Conservation (phyloP, 2,888 invertebrate species). For the Pantelozetes paolii region DNA sequence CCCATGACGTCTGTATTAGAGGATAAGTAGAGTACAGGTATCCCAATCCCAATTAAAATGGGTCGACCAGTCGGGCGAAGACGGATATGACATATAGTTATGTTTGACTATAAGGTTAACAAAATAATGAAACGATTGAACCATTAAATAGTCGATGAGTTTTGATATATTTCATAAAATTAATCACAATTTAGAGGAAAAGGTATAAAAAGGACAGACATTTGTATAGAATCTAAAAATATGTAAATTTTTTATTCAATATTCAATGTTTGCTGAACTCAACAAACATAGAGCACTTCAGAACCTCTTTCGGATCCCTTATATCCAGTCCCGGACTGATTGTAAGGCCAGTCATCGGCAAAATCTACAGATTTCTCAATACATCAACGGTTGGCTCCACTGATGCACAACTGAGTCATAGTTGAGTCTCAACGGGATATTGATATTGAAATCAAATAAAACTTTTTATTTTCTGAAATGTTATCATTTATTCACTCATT, state of each 20-base stretch:
- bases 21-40: constrained; percentile 2
- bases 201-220: not conserved
- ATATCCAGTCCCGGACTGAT: too few relatives aligned
- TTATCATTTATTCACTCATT: constrained; percentile 11
- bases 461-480: not conserved
- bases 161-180: constrained; percentile 18
- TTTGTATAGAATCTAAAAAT: not conserved
- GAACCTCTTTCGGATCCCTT: not conserved
- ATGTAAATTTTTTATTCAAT: constrained; percentile 5
- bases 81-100: constrained; percentile 11
- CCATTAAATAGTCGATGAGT: constrained; percentile 13
- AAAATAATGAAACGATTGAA: constrained; percentile 7
- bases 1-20: not conserved
- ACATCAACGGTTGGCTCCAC: constrained; percentile 7
- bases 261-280: constrained; percentile 18
- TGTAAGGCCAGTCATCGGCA: not conserved
- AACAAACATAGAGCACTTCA: not conserved
- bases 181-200: constrained; percentile 1
- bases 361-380: constrained; percentile 22
- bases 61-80: not conserved
- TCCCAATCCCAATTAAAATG: not conserved
- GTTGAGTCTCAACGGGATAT: too few relatives aligned
- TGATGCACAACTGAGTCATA: too few relatives aligned
- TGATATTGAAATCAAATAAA: not conserved
- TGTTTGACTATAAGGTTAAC: constrained; percentile 13